Evolutionary conservation across 2,888 invertebrate species (phyloP).

Genomic region (Serripes groenlandicus): DNA sequence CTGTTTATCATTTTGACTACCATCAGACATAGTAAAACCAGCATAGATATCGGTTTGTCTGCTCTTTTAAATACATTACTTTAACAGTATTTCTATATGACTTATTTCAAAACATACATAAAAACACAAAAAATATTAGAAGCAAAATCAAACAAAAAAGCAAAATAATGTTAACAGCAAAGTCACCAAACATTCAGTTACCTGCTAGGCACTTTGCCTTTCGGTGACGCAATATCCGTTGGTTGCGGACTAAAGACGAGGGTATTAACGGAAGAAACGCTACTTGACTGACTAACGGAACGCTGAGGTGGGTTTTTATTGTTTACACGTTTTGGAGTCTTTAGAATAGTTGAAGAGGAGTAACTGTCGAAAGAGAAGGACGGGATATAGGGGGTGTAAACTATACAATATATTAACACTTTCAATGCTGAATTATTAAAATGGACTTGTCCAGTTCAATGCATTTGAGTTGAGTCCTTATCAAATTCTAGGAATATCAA

Average conservation of each 20-base stretch:
- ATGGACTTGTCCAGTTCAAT: too few relatives aligned
- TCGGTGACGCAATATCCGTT: conserved; percentile 52
- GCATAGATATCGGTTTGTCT: too few relatives aligned
- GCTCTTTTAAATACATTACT: too few relatives aligned
- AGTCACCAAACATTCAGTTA: conserved; percentile 6
- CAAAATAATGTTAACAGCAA: background rate
- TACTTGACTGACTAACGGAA: conserved; percentile 69
- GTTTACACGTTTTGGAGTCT: conserved; percentile 50
- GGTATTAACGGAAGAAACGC: conserved; percentile 63
- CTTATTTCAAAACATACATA: too few relatives aligned
- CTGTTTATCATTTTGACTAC: too few relatives aligned
- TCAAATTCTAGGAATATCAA: too few relatives aligned
- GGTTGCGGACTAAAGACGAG: conserved; percentile 66
- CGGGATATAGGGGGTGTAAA: too few relatives aligned
- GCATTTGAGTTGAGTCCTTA: too few relatives aligned
- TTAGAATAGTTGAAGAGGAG: conserved; percentile 56
- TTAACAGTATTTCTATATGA: too few relatives aligned
- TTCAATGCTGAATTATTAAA: too few relatives aligned
- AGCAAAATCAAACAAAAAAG: background rate
- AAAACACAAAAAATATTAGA: background rate
- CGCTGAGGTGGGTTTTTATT: conserved; percentile 51
- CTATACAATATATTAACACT: too few relatives aligned
- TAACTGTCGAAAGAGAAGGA: conserved; percentile 55
- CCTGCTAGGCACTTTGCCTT: conserved; percentile 60
- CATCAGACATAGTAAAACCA: too few relatives aligned